phyloP scores from a whole-genome alignment of 2,113 vertebrate genomes.

The Otolemur garnettii region DNA sequence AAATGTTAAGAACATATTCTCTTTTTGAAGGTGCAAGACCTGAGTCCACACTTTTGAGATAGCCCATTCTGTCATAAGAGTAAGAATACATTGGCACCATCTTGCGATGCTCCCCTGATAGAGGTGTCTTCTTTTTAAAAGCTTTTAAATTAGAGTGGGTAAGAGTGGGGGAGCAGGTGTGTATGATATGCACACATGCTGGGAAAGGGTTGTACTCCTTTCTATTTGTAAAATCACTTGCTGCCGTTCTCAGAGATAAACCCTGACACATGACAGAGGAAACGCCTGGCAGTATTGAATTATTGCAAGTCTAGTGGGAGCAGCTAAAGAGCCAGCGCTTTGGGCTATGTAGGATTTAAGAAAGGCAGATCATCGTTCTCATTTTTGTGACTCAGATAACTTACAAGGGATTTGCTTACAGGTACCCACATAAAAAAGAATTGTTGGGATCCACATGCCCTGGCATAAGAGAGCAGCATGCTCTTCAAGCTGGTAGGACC shows the following conservation, averaged over 20 bases:
- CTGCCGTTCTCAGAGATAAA: background rate
- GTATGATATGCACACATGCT: background rate
- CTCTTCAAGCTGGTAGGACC: background rate
- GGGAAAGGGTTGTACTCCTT: background rate
- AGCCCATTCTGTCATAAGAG: background rate
- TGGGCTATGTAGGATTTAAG: background rate
- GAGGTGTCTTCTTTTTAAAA: background rate
- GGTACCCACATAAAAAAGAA: background rate
- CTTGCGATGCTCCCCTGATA: background rate
- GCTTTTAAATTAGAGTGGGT: background rate
- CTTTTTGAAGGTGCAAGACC: background rate
- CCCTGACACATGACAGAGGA: background rate
- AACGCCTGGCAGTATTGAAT: background rate
- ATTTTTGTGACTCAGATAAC: background rate
- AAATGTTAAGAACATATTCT: background rate
- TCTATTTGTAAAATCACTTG: background rate
- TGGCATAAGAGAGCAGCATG: background rate
- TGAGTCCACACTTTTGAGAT: background rate
- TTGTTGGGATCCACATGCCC: background rate
- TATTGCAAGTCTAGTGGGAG: background rate
- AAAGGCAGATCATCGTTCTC: background rate
- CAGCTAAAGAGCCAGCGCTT: background rate
- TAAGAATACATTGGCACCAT: background rate
- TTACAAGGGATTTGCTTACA: background rate
- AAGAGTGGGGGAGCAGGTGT: fast-evolving